A percentile compares a stretch with the other conserved stretches of the same genome.
phyloP scores from a whole-genome alignment of 2,113 vertebrate genomes.

The Neoarius graeffei region DNA sequence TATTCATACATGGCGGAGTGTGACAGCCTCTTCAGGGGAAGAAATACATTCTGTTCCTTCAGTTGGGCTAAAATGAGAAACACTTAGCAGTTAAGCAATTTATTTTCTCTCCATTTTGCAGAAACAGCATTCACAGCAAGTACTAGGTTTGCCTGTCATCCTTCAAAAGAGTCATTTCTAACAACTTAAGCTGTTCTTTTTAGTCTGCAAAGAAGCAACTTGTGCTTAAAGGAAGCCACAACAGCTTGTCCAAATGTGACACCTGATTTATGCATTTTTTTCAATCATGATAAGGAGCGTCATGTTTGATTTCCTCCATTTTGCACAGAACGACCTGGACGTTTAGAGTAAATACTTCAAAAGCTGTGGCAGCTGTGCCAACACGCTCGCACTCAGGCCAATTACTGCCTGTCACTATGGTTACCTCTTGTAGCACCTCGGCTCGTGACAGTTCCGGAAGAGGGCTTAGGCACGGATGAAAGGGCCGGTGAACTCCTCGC shows the following conservation, averaged over 20 bases:
- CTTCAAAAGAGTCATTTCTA: conserved; percentile 26
- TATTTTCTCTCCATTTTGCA: conserved; percentile 30
- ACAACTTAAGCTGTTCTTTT: conserved; percentile 28
- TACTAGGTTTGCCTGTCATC: conserved; percentile 13
- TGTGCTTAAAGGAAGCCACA: conserved; percentile 35
- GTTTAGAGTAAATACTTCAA: conserved; percentile 65
- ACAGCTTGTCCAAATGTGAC: conserved; percentile 26
- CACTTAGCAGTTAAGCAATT: conserved; percentile 38
- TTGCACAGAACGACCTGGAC: conserved; percentile 46
- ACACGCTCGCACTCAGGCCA: conserved; percentile 54
- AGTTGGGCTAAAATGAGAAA: conserved; percentile 38
- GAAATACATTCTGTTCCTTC: conserved; percentile 33
- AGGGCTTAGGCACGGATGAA: conserved; percentile 61
- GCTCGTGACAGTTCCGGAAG: conserved; percentile 61
- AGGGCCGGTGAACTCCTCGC: conserved; percentile 45
- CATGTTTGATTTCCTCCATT: conserved; percentile 50
- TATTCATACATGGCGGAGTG: conserved; percentile 6
- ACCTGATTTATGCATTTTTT: conserved; percentile 33
- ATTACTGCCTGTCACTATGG: conserved; percentile 67
- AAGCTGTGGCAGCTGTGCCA: conserved; percentile 55
- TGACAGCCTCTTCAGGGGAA: conserved; percentile 24
- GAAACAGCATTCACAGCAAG: conserved; percentile 18
- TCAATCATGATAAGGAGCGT: conserved; percentile 47
- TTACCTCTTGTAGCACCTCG: conserved; percentile 60
- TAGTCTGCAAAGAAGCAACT: neutral